Percentiles rank a stretch among this genome's conserved stretches.
These are phyloP conservation scores for Drosophila nigrodunni DNA, from an alignment of 1,140 invertebrate species.

Conservation along the genomic window DNA sequence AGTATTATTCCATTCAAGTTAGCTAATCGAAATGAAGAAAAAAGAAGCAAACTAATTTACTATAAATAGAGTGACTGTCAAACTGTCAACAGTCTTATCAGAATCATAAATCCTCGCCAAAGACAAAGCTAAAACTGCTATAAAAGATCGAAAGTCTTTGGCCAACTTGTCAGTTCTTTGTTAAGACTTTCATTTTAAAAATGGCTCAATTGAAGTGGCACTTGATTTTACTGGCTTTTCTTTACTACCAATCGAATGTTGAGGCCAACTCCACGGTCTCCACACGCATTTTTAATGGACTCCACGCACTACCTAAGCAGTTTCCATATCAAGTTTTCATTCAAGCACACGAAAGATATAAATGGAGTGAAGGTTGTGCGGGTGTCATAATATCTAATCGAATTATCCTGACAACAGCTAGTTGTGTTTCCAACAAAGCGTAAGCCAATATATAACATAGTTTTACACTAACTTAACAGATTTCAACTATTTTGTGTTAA, in stretches of 20 bases:
- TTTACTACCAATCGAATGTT: background rate
- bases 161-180: background rate
- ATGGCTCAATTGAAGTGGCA: slow-evolving; percentile 4
- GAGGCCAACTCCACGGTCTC: background rate
- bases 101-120: background rate
- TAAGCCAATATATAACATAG: background rate
- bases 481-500: background rate
- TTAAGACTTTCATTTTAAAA: background rate
- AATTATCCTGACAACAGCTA: slow-evolving; percentile 5
- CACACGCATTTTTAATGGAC: slow-evolving; percentile 8
- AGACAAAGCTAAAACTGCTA: background rate
- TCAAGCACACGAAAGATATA: too few species aligned
- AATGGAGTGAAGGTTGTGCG: background rate
- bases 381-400: background rate
- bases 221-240: background rate
- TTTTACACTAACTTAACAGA: background rate
- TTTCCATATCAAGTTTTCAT: slow-evolving; percentile 8
- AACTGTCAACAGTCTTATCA: background rate
- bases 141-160: background rate
- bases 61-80: background rate
- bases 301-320: background rate
- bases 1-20: background rate
- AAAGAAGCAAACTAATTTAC: slow-evolving; percentile 11
- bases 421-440: background rate
- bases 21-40: background rate